phyloP scores from a whole-genome alignment of 2,888 invertebrate species.

The Cetonia aurata region DNA sequence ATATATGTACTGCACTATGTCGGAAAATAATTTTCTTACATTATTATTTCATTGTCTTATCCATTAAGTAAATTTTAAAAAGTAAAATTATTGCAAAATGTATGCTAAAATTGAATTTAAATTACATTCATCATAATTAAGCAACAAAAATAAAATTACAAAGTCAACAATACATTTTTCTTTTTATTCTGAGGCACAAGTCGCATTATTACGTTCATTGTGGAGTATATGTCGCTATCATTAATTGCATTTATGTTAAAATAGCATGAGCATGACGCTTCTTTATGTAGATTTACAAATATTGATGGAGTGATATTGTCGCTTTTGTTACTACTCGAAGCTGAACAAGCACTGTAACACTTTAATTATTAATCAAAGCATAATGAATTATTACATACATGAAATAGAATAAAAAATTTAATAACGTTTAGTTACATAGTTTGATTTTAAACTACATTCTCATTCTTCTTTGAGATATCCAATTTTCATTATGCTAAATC shows the following conservation, averaged over 20 bases:
- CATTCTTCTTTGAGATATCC: not conserved
- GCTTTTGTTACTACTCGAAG: slow-evolving; percentile 5
- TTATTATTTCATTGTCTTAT: no score
- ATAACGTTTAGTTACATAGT: not conserved
- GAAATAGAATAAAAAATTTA: not conserved
- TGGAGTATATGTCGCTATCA: slow-evolving; percentile 25
- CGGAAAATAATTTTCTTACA: no score
- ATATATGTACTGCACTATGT: no score
- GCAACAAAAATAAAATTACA: not conserved
- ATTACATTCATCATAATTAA: no score
- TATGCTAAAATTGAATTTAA: no score
- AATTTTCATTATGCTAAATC: slow-evolving; percentile 23
- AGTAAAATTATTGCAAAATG: no score
- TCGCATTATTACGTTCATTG: slow-evolving; percentile 15
- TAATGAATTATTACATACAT: slow-evolving; percentile 16
- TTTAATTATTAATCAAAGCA: not conserved
- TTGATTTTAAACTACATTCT: no score
- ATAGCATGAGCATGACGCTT: slow-evolving; percentile 30
- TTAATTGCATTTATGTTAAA: slow-evolving; percentile 27
- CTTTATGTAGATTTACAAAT: slow-evolving; percentile 8
- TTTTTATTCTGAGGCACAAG: slow-evolving; percentile 18
- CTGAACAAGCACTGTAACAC: not conserved
- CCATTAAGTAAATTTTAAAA: no score
- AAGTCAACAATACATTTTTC: not conserved
- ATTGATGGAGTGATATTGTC: slow-evolving; percentile 7